Evolutionary conservation across 2,113 vertebrate genomes (phyloP).

Genomic region (Vimba vimba): DNA sequence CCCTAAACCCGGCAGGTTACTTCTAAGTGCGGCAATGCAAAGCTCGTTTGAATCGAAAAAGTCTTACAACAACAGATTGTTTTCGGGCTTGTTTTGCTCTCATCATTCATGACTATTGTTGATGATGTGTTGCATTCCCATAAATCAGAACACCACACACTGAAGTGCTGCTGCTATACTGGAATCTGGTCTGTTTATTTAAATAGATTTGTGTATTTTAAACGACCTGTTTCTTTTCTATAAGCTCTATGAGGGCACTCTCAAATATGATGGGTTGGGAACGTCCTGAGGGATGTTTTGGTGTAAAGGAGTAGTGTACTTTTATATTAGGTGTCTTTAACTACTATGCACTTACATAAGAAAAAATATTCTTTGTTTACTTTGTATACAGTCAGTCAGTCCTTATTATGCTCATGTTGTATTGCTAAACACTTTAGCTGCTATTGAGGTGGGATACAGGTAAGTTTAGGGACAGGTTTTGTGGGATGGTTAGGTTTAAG

Average conservation of each 20-base stretch:
- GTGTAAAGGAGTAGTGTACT: not conserved
- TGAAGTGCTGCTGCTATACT: not conserved
- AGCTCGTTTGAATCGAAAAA: not conserved
- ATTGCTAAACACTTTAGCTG: too few species aligned
- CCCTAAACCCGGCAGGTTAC: not conserved
- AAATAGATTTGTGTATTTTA: not conserved
- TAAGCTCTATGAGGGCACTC: not conserved
- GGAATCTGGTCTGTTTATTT: slow-evolving; percentile 14
- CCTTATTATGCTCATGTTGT: too few species aligned
- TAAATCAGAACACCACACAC: not conserved
- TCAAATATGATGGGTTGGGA: not conserved
- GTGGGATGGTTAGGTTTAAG: too few species aligned
- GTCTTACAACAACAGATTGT: not conserved
- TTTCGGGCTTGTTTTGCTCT: slow-evolving; percentile 1
- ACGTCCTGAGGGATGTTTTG: not conserved
- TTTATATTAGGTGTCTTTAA: too few species aligned
- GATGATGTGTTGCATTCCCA: slow-evolving; percentile 11
- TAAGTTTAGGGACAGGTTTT: too few species aligned
- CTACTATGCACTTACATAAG: too few species aligned
- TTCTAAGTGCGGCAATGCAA: not conserved
- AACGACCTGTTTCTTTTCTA: not conserved
- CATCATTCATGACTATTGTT: not conserved
- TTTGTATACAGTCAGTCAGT: too few species aligned
- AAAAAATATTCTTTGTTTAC: too few species aligned
- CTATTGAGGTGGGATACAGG: too few species aligned